A percentile compares a stretch with the other conserved stretches of the same genome.
These are phyloP conservation scores for Agapostemon virescens DNA, from an alignment of 2,888 invertebrate species.

Conservation along the genomic window DNA sequence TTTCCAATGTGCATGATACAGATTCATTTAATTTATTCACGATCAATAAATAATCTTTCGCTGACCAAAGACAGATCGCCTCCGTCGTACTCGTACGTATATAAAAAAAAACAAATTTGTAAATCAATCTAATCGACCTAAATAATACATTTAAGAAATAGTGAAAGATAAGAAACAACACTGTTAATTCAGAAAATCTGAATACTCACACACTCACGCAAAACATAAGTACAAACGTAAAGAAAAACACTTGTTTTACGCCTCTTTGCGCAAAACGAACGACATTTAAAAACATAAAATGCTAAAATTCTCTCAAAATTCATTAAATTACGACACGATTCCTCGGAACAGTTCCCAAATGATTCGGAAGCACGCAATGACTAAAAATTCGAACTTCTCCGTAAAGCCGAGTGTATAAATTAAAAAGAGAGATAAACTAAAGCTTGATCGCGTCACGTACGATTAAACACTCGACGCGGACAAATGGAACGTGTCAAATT, in stretches of 20 bases:
- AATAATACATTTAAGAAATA: not conserved
- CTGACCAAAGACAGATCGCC: not conserved
- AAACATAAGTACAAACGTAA: not conserved
- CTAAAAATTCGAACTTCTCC: not conserved
- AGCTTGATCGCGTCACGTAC: not conserved
- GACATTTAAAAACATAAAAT: no score
- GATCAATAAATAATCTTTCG: constrained; percentile 25
- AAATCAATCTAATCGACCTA: not conserved
- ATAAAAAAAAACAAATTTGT: not conserved
- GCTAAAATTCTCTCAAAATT: no score
- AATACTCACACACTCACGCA: not conserved
- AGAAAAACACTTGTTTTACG: not conserved
- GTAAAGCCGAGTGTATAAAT: not conserved
- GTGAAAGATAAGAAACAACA: not conserved
- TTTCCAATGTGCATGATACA: constrained; percentile 10
- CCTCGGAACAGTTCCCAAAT: not conserved
- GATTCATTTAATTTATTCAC: not conserved
- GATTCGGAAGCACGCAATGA: not conserved
- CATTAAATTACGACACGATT: not conserved
- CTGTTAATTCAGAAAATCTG: not conserved
- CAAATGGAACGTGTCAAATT: not conserved
- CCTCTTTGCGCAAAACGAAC: not conserved
- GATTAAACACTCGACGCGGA: not conserved
- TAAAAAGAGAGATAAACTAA: not conserved
- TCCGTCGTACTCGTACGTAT: not conserved